Conservation (phyloP, 2,888 invertebrate genomes). For the Drosophila picticornis region DNA sequence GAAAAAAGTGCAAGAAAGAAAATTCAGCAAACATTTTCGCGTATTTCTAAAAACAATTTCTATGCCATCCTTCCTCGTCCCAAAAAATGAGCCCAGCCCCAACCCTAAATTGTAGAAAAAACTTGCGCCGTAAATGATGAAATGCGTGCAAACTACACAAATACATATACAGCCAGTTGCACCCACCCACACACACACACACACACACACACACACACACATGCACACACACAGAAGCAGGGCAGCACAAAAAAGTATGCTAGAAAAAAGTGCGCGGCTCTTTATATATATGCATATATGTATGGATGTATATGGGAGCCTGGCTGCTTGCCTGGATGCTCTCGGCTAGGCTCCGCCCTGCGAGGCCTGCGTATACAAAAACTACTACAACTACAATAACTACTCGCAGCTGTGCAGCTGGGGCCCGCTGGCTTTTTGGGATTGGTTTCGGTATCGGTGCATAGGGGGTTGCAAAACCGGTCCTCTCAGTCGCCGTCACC, state of each 20-base stretch:
- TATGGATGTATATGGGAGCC: conserved; percentile 20
- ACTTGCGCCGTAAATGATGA: conserved; percentile 70
- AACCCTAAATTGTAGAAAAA: conserved; percentile 11
- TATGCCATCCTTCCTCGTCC: conserved; percentile 38
- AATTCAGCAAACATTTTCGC: conserved; percentile 76
- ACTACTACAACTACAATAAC: conserved; percentile 34
- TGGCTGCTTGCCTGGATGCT: conserved; percentile 27
- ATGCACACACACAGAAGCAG: conserved; percentile 22
- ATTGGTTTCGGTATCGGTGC: conserved; percentile 75
- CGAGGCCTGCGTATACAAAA: conserved; percentile 57
- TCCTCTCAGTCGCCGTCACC: conserved; percentile 27
- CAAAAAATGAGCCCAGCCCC: neutral
- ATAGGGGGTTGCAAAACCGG: conserved; percentile 64
- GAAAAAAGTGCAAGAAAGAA: conserved; percentile 25
- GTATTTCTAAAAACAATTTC: conserved; percentile 83
- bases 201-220: conserved; percentile 29
- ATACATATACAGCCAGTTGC: conserved; percentile 43
- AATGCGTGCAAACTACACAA: conserved; percentile 80
- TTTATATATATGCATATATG: conserved; percentile 16
- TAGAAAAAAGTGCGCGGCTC: conserved; percentile 51
- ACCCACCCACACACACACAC: conserved; percentile 42
- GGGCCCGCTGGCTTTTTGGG: conserved; percentile 68
- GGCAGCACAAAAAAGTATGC: conserved; percentile 56
- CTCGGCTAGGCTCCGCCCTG: conserved; percentile 63
- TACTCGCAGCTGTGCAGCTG: conserved; percentile 44